Evolutionary conservation across 2,113 vertebrate genomes (phyloP).

Genomic region (Anseranas semipalmata): DNA sequence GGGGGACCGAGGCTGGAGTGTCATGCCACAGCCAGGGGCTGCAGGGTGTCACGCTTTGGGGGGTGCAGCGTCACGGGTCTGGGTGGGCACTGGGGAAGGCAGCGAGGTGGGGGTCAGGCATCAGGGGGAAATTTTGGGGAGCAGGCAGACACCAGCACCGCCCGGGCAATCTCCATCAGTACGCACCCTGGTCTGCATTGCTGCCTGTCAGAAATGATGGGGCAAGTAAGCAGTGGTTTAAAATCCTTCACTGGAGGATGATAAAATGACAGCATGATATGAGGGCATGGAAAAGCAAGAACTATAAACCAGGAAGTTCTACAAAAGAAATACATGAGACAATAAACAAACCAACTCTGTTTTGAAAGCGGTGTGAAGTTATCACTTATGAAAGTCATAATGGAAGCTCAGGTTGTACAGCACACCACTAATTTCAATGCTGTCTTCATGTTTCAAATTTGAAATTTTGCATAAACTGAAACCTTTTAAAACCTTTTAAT

Average conservation of each 20-base stretch:
- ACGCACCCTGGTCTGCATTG: too few relatives aligned
- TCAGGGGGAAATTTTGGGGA: background rate
- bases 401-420: background rate
- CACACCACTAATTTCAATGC: background rate
- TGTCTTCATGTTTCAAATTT: background rate
- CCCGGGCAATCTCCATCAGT: too few relatives aligned
- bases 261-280: background rate
- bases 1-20: background rate
- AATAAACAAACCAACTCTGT: background rate
- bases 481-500: background rate
- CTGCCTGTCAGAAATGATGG: background rate
- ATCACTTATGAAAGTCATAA: background rate
- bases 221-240: background rate
- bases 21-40: background rate
- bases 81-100: background rate
- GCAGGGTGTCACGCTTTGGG: background rate
- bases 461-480: background rate
- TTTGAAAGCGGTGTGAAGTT: background rate
- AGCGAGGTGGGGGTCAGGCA: background rate
- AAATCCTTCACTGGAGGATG: background rate
- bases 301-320: background rate
- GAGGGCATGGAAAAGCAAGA: background rate
- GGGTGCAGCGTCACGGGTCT: background rate
- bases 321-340: background rate
- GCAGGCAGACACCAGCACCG: background rate